Evolutionary conservation across 2,888 invertebrate species (phyloP).

Genomic region (Temnothorax ravouxi): DNA sequence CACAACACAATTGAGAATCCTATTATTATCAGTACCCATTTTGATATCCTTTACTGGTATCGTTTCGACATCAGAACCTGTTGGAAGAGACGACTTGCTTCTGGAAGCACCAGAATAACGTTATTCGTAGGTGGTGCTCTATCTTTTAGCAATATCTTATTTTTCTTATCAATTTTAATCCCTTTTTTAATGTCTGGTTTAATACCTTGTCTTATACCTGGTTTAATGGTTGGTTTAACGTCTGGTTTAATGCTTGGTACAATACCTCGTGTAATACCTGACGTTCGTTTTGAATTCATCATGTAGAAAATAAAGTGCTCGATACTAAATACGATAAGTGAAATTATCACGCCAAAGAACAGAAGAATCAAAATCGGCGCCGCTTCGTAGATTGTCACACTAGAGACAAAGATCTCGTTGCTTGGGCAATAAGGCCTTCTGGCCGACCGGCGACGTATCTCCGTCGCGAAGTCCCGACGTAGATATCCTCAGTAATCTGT

Average conservation of each 20-base stretch:
- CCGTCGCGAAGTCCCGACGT: constrained; percentile 78
- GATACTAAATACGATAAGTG: constrained; percentile 71
- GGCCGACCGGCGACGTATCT: constrained; percentile 75
- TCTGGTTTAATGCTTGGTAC: not conserved
- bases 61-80: not conserved
- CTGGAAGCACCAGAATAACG: not conserved
- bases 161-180: not conserved
- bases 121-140: not conserved
- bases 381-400: constrained; percentile 79
- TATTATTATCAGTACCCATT: not conserved
- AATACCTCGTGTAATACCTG: not conserved
- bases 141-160: not conserved
- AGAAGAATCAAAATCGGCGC: constrained; percentile 78
- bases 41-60: not conserved
- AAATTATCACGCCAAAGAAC: constrained; percentile 72
- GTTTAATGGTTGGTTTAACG: not conserved
- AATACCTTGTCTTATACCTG: not conserved
- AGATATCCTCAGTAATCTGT: constrained; percentile 74
- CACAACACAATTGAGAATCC: not conserved
- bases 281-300: not conserved
- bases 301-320: constrained; percentile 60
- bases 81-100: constrained; percentile 6
- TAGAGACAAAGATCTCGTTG: constrained; percentile 72
- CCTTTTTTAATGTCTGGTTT: not conserved
- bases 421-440: constrained; percentile 78